phyloP scores from a whole-genome alignment of 2,113 vertebrate species.

The Esox niger region DNA sequence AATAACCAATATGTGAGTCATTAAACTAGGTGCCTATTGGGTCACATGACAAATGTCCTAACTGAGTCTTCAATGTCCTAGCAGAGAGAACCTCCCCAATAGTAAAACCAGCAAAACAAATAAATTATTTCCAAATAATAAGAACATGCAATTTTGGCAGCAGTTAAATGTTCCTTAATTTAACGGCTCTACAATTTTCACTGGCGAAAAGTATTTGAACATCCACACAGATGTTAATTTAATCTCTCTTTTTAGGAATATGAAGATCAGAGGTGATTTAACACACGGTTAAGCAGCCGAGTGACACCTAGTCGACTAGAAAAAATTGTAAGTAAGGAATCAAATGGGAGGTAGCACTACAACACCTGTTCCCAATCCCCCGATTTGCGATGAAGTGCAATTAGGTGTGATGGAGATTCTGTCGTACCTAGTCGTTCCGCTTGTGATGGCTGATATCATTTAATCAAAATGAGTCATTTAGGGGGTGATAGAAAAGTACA shows the following conservation, averaged over 20 bases:
- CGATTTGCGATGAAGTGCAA: neutral
- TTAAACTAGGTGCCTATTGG: too few species aligned
- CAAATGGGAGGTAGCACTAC: neutral
- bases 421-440: neutral
- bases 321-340: neutral
- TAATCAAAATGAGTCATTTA: neutral
- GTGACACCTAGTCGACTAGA: neutral
- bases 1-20: too few species aligned
- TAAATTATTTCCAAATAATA: neutral
- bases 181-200: neutral
- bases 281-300: neutral
- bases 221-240: neutral
- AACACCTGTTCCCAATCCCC: neutral
- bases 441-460: neutral
- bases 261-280: neutral
- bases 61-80: neutral
- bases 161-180: neutral
- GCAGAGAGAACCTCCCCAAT: neutral
- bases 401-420: neutral
- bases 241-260: conserved; percentile 1
- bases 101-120: too few species aligned
- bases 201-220: neutral
- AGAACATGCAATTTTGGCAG: neutral
- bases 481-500: neutral
- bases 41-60: neutral